These are phyloP conservation scores for Vimba vimba DNA, from an alignment of 2,113 vertebrate species.

Conservation along the genomic window DNA sequence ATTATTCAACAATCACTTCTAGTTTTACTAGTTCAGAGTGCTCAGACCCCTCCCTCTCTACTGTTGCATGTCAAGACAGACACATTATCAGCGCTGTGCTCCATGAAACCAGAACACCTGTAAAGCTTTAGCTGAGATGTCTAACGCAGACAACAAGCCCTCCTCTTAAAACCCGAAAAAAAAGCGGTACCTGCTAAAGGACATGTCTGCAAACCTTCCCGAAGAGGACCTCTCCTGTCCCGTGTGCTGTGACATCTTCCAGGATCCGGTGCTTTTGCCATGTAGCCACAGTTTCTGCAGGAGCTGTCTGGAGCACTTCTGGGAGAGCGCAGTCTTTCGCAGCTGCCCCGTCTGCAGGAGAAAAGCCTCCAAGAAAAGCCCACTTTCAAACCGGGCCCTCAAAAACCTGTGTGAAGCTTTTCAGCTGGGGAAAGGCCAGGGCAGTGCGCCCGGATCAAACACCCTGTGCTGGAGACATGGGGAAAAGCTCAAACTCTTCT, in stretches of 20 bases:
- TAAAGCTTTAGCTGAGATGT: background rate
- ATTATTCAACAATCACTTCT: slow-evolving; percentile 63
- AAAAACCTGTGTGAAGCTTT: slow-evolving; percentile 75
- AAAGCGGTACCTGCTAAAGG: background rate
- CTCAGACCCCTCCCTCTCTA: slow-evolving; percentile 51
- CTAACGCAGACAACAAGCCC: background rate
- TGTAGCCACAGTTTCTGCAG: slow-evolving; percentile 77
- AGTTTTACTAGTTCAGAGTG: slow-evolving; percentile 59
- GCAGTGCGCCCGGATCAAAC: slow-evolving; percentile 47
- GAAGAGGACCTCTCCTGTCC: slow-evolving; percentile 75
- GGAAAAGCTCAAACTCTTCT: slow-evolving; percentile 75
- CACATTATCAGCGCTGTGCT: slow-evolving; percentile 2
- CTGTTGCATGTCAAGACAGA: slow-evolving; percentile 32
- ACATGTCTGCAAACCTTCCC: slow-evolving; percentile 62
- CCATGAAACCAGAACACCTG: slow-evolving; percentile 29
- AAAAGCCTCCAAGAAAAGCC: slow-evolving; percentile 62
- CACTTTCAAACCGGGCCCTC: slow-evolving; percentile 71
- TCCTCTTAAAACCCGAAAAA: background rate
- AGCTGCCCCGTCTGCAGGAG: slow-evolving; percentile 73
- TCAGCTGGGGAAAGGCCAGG: slow-evolving; percentile 54
- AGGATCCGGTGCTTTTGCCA: slow-evolving; percentile 68
- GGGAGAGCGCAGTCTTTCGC: slow-evolving; percentile 58
- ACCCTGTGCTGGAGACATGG: slow-evolving; percentile 66
- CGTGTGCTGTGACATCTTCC: slow-evolving; percentile 71
- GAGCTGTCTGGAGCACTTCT: slow-evolving; percentile 65